Evolutionary conservation across 1,140 invertebrate species (phyloP).

Genomic region (Eupristina koningsbergeri): DNA sequence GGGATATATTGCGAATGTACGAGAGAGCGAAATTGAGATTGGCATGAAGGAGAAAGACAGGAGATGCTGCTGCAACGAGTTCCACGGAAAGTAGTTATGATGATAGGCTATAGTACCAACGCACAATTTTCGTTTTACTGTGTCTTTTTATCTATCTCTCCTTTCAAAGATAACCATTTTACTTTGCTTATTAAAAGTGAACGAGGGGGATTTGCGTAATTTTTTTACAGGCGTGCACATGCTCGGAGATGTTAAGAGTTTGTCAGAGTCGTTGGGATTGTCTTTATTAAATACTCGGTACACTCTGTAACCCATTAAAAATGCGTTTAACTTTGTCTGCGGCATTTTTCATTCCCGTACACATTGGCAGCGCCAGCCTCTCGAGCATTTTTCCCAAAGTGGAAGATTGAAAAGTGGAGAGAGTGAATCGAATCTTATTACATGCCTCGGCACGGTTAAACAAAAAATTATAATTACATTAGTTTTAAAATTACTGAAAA

Average conservation of each 20-base stretch:
- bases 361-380: not conserved
- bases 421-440: not conserved
- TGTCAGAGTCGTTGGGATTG: not conserved
- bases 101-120: conserved; percentile 17
- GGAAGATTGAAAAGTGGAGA: not conserved
- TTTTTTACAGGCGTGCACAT: not conserved
- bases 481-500: too few species aligned
- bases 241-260: not conserved
- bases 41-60: conserved; percentile 11
- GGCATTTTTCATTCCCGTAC: not conserved
- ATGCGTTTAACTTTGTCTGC: not conserved
- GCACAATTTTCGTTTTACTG: conserved; percentile 24
- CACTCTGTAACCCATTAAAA: not conserved
- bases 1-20: conserved; percentile 38
- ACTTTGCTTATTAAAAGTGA: conserved; percentile 38
- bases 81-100: conserved; percentile 36
- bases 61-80: not conserved
- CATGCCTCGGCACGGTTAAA: too few species aligned
- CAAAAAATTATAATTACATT: too few species aligned
- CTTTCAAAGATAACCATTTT: not conserved
- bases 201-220: not conserved
- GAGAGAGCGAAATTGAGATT: conserved; percentile 40
- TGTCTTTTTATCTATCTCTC: not conserved
- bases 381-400: not conserved
- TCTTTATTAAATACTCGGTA: not conserved